phyloP scores from a whole-genome alignment of 1,140 invertebrate species.

The Chionoecetes opilio region DNA sequence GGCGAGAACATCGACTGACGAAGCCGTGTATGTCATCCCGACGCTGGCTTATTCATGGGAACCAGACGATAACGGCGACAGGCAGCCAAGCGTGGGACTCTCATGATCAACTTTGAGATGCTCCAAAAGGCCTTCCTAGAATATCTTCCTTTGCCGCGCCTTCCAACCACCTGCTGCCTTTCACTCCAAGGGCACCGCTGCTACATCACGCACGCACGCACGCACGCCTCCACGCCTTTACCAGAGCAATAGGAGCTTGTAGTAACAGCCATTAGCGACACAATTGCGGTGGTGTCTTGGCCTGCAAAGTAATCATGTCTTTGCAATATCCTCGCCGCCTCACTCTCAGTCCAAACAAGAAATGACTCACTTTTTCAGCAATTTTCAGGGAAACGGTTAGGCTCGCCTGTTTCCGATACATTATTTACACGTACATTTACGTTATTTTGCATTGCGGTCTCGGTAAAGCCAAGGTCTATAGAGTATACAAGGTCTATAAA shows the following conservation, averaged over 20 bases:
- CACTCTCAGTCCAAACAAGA: not conserved
- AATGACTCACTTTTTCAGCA: not conserved
- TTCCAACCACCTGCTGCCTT: too few species aligned
- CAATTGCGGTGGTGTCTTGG: not conserved
- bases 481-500: too few species aligned
- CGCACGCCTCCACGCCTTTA: not conserved
- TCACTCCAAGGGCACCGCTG: too few species aligned
- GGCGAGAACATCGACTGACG: not conserved
- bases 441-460: too few species aligned
- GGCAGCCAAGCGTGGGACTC: not conserved
- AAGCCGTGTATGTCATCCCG: not conserved
- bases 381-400: not conserved
- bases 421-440: too few species aligned
- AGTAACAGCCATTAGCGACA: not conserved
- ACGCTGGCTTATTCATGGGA: not conserved
- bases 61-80: not conserved
- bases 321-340: not conserved
- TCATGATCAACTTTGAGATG: not conserved
- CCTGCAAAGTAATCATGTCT: not conserved
- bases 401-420: too few species aligned
- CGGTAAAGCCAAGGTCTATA: too few species aligned
- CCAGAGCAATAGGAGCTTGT: not conserved
- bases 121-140: not conserved
- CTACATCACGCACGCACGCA: not conserved
- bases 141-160: too few species aligned